phyloP scores from a whole-genome alignment of 2,888 invertebrate genomes.

The Patella pellucida region DNA sequence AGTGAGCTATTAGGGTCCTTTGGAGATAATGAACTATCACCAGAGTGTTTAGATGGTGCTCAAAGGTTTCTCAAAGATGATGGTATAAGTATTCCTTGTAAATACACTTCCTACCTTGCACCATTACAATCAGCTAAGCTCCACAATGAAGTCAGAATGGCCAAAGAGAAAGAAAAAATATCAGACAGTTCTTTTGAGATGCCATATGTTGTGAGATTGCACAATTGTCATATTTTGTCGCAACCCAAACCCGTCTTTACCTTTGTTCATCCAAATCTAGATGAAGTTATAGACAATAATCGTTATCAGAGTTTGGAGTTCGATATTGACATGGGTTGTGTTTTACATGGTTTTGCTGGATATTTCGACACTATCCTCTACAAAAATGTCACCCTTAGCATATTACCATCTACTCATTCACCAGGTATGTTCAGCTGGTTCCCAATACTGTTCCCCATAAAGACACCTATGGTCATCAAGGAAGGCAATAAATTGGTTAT shows the following conservation, averaged over 20 bases:
- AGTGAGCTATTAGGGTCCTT: slow-evolving; percentile 97
- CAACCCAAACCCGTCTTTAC: slow-evolving; percentile 84
- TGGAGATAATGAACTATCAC: slow-evolving; percentile 98
- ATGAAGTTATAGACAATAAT: slow-evolving; percentile 75
- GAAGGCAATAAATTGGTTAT: slow-evolving; percentile 82
- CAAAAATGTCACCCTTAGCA: slow-evolving; percentile 88
- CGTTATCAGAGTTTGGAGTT: slow-evolving; percentile 81
- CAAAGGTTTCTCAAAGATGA: slow-evolving; percentile 83
- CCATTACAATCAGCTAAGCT: slow-evolving; percentile 93
- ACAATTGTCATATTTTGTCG: slow-evolving; percentile 85
- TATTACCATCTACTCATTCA: slow-evolving; percentile 89
- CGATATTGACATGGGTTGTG: slow-evolving; percentile 80
- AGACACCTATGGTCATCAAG: slow-evolving; percentile 83
- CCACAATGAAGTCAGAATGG: slow-evolving; percentile 78
- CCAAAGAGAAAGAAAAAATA: slow-evolving; percentile 63
- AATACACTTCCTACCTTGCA: slow-evolving; percentile 90
- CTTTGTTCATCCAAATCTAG: slow-evolving; percentile 89
- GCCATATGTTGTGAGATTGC: slow-evolving; percentile 92
- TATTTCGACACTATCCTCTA: slow-evolving; percentile 93
- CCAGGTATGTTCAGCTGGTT: slow-evolving; percentile 98
- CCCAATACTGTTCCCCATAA: slow-evolving; percentile 92
- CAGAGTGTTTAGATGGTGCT: slow-evolving; percentile 97
- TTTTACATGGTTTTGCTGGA: slow-evolving; percentile 94
- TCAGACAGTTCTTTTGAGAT: slow-evolving; percentile 79
- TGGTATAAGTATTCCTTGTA: slow-evolving; percentile 91